Conservation (phyloP, 2,888 invertebrate species). For the Lycocerus yunnanus region DNA sequence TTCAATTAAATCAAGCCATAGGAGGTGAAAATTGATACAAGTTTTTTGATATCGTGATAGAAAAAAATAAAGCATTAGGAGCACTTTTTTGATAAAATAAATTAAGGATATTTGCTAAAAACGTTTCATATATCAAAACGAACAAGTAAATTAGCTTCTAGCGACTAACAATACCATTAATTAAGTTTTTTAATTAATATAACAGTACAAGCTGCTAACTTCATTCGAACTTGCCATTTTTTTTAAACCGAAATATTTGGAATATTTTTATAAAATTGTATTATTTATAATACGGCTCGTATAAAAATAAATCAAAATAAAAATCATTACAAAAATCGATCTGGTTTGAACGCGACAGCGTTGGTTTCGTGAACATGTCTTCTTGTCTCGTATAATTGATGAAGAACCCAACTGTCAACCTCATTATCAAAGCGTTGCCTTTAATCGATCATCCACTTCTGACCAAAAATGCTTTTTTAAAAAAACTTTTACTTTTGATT, state of each 20-base stretch:
- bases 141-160: conserved; percentile 28
- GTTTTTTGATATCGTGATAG: not conserved
- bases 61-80: not conserved
- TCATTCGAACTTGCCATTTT: not conserved
- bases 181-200: conserved; percentile 38
- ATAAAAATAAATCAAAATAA: conserved; percentile 40
- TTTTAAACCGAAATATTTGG: not conserved
- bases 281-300: conserved; percentile 16
- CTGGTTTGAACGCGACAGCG: conserved; percentile 41
- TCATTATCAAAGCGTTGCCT: conserved; percentile 47
- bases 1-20: not conserved
- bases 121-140: conserved; percentile 27
- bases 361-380: conserved; percentile 44
- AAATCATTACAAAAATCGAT: conserved; percentile 50
- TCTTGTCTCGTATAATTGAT: conserved; percentile 49
- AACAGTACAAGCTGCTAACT: conserved; percentile 29
- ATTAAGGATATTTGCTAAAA: conserved; percentile 9
- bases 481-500: not conserved
- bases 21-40: conserved; percentile 3
- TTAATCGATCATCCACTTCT: conserved; percentile 48
- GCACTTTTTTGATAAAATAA: not conserved
- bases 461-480: conserved; percentile 27
- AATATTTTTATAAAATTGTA: conserved; percentile 1
- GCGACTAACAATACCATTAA: conserved; percentile 37
- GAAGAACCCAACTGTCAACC: conserved; percentile 48